Conservation (phyloP, 2,888 invertebrate species). For the Cryptocephalus moraei region DNA sequence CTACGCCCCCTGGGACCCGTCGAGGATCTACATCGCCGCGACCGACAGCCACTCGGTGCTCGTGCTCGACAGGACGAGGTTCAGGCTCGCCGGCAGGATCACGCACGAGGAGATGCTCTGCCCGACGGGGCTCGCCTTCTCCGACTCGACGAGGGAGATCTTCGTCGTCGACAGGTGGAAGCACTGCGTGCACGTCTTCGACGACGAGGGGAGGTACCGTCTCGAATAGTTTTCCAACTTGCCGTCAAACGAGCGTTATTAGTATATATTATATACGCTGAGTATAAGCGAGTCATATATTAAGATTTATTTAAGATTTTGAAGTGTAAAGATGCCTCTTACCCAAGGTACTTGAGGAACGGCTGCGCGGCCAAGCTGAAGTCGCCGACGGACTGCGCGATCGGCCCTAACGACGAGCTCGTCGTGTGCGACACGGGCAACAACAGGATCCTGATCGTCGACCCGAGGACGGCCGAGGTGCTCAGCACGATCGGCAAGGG, state of each 20-base stretch:
- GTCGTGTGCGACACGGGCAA: constrained; percentile 73
- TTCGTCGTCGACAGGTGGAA: constrained; percentile 59
- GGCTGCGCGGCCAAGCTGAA: constrained; percentile 55
- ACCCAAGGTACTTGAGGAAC: constrained; percentile 36
- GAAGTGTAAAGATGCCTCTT: too few relatives aligned
- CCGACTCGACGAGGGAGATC: constrained; percentile 45
- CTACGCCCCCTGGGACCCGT: constrained; percentile 51
- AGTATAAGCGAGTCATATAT: too few relatives aligned
- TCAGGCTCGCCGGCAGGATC: constrained; percentile 42
- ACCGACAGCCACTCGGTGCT: constrained; percentile 31
- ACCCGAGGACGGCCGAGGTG: constrained; percentile 21
- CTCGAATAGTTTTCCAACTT: too few relatives aligned
- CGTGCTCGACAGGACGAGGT: constrained; percentile 25
- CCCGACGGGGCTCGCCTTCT: constrained; percentile 52
- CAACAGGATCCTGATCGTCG: constrained; percentile 52
- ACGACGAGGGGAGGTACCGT: constrained; percentile 46
- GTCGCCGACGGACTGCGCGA: constrained; percentile 65
- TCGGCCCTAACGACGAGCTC: constrained; percentile 43
- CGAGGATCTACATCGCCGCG: constrained; percentile 57
- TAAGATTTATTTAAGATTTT: too few relatives aligned
- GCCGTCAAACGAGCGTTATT: too few relatives aligned
- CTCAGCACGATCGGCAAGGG: constrained; percentile 23
- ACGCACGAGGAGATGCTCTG: constrained; percentile 49
- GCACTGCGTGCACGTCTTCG: constrained; percentile 59
- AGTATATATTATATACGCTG: too few relatives aligned